Conservation (phyloP, 2,888 invertebrate genomes). For the Tolmerus cingulatus region DNA sequence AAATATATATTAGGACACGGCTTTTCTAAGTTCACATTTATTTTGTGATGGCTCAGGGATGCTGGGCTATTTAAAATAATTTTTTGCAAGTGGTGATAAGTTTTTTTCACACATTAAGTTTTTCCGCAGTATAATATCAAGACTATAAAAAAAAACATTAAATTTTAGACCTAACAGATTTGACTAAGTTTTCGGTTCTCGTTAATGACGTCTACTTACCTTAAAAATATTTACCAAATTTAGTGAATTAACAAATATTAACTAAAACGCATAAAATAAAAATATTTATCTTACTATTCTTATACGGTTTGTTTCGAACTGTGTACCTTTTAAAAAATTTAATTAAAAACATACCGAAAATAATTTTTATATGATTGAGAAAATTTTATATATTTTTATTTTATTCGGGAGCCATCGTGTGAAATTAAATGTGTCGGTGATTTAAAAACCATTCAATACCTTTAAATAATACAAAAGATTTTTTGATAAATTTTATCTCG, state of each 20-base stretch:
- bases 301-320: no score
- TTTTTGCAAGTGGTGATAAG: not conserved
- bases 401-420: not conserved
- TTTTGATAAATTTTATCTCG: not conserved
- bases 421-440: not conserved
- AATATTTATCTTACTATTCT: no score
- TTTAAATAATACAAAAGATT: no score
- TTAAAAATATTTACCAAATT: not conserved
- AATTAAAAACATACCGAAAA: no score
- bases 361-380: no score
- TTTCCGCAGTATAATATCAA: not conserved
- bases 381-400: not conserved
- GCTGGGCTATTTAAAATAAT: slow-evolving; percentile 26
- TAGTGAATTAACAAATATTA: no score
- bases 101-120: not conserved
- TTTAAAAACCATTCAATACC: no score
- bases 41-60: slow-evolving; percentile 46
- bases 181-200: not conserved
- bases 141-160: not conserved
- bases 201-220: not conserved
- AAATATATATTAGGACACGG: slow-evolving; percentile 51
- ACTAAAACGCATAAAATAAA: no score
- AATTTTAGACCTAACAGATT: no score
- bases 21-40: slow-evolving; percentile 42
- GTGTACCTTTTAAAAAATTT: no score